These are phyloP conservation scores for Marronus borbonicus DNA, from an alignment of 2,888 invertebrate species.

Conservation along the genomic window DNA sequence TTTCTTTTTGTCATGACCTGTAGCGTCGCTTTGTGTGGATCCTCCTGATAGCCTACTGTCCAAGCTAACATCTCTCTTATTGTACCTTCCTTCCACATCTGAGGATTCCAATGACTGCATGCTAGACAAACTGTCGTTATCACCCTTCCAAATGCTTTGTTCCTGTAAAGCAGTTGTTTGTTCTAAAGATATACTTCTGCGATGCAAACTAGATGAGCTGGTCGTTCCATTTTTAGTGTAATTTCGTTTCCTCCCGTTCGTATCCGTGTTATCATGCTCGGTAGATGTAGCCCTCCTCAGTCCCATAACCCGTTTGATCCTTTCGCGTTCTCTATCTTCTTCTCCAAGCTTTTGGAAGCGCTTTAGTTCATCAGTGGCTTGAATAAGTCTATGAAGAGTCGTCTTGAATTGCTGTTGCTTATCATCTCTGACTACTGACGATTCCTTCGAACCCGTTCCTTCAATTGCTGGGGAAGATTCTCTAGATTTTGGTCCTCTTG, in stretches of 20 bases:
- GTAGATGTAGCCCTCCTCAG: conserved; percentile 75
- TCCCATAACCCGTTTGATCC: conserved; percentile 67
- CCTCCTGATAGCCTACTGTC: conserved; percentile 89
- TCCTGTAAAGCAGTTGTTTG: conserved; percentile 75
- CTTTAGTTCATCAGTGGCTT: conserved; percentile 79
- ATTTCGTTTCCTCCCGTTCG: conserved; percentile 55
- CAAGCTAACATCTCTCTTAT: conserved; percentile 82
- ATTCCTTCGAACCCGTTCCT: conserved; percentile 68
- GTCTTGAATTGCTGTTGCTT: conserved; percentile 65
- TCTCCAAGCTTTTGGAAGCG: conserved; percentile 72
- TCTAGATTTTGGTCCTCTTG: conserved; percentile 80
- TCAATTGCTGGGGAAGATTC: conserved; percentile 79
- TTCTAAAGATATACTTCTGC: conserved; percentile 82
- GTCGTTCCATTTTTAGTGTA: conserved; percentile 58
- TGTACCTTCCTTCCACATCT: conserved; percentile 74
- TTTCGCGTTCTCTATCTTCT: conserved; percentile 73
- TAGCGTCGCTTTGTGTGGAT: conserved; percentile 88
- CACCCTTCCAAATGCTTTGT: conserved; percentile 86
- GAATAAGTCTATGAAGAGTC: conserved; percentile 78
- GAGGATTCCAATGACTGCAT: conserved; percentile 79
- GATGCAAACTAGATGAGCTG: conserved; percentile 70
- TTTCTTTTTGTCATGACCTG: conserved; percentile 82
- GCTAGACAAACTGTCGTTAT: conserved; percentile 88
- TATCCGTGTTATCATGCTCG: conserved; percentile 75
- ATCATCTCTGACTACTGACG: conserved; percentile 69